A percentile compares a stretch with the other conserved stretches of the same genome.
These are phyloP conservation scores for Oceanodroma tethys DNA, from an alignment of 2,113 vertebrate species.

Conservation along the genomic window DNA sequence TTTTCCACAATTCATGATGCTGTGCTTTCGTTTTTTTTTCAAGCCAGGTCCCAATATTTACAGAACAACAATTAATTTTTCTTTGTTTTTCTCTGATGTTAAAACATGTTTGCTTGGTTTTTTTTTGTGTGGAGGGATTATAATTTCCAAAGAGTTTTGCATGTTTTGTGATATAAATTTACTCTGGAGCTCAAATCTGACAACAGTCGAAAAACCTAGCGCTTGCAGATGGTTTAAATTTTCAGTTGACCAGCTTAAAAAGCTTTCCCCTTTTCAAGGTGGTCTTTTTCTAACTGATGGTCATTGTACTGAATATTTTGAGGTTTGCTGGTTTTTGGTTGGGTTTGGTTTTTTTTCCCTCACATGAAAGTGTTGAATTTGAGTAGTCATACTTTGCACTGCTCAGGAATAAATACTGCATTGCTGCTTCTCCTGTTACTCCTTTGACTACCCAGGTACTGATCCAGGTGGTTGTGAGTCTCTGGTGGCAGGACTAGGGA, in stretches of 20 bases:
- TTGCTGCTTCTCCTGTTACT: background rate
- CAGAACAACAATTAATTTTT: background rate
- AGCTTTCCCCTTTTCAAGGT: background rate
- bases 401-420: background rate
- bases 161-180: background rate
- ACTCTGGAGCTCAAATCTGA: background rate
- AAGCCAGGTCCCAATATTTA: background rate
- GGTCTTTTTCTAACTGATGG: background rate
- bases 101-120: background rate
- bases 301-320: background rate
- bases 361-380: background rate
- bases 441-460: background rate
- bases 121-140: background rate
- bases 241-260: background rate
- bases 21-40: background rate
- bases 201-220: background rate
- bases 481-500: background rate
- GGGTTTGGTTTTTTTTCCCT: background rate
- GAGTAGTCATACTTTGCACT: background rate
- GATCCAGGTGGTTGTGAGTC: background rate
- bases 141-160: background rate
- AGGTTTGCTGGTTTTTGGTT: background rate
- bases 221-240: background rate
- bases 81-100: background rate
- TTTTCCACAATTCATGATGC: background rate